Evolutionary conservation across 2,113 vertebrate genomes (phyloP).

Genomic region (Zosterops pallidus): DNA sequence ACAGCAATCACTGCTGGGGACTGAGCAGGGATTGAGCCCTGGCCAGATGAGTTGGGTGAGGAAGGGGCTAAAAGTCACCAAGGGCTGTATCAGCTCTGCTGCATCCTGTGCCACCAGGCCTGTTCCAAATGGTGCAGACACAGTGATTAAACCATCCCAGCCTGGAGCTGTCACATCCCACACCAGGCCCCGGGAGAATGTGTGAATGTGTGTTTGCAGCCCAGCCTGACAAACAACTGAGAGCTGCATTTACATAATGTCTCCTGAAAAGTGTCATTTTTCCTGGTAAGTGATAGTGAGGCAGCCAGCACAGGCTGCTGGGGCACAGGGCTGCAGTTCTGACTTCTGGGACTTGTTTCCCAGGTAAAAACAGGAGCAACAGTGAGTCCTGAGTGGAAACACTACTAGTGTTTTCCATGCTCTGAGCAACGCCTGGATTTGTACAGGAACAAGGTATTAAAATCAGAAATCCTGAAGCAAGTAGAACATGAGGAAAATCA

Average conservation of each 20-base stretch:
- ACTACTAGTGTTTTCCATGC: not conserved
- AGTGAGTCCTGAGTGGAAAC: not conserved
- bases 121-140: not conserved
- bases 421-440: not conserved
- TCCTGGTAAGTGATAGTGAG: not conserved
- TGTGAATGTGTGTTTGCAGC: constrained; percentile 16
- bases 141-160: not conserved
- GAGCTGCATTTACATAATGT: constrained; percentile 4
- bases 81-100: not conserved
- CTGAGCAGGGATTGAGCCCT: not conserved
- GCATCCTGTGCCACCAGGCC: not conserved
- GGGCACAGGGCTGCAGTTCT: not conserved
- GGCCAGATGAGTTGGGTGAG: not conserved
- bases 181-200: not conserved
- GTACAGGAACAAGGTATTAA: not conserved
- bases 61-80: not conserved
- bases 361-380: not conserved
- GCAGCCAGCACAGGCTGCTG: not conserved
- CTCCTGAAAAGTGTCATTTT: not conserved
- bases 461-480: not conserved
- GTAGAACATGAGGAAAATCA: not conserved
- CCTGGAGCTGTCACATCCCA: not conserved
- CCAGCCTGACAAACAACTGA: not conserved
- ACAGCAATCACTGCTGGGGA: not conserved
- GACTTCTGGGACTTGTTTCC: not conserved